phyloP scores from a whole-genome alignment of 2,888 invertebrate genomes.

The Yponomeuta plumbellus region DNA sequence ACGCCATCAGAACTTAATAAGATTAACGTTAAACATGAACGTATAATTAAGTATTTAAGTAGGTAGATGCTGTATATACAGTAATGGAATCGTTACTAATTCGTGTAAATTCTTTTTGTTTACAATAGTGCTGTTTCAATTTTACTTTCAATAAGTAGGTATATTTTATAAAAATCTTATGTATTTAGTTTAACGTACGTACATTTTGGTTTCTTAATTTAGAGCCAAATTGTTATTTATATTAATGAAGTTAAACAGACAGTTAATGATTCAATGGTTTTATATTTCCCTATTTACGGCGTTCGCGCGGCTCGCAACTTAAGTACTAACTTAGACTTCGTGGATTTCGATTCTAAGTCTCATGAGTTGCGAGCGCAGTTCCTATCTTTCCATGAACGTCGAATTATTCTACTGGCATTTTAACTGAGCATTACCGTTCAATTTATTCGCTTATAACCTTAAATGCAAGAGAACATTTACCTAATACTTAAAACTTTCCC shows the following conservation, averaged over 20 bases:
- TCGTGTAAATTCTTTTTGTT: constrained; percentile 10
- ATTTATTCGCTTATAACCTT: constrained; percentile 36
- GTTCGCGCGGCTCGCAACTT: not conserved
- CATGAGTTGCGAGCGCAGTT: not conserved
- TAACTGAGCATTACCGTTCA: constrained; percentile 51
- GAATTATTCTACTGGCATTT: constrained; percentile 37
- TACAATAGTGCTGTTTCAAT: constrained; percentile 8
- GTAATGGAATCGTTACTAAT: constrained; percentile 30
- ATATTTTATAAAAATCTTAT: constrained; percentile 14
- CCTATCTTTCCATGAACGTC: not conserved
- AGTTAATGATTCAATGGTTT: not conserved
- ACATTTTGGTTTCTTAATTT: not conserved
- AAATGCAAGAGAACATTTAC: constrained; percentile 49
- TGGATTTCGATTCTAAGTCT: not conserved
- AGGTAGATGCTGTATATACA: constrained; percentile 50
- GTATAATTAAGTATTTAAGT: constrained; percentile 28
- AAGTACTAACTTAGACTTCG: too few relatives aligned
- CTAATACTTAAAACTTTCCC: constrained; percentile 39
- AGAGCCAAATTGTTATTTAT: constrained; percentile 1
- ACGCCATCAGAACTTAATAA: constrained; percentile 50
- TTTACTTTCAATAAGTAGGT: constrained; percentile 4
- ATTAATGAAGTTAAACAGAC: not conserved
- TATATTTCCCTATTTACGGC: not conserved
- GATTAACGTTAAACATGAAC: constrained; percentile 34
- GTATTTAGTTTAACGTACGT: constrained; percentile 14